Conservation (phyloP, 1,140 invertebrate genomes). For the Monochamus saltuarius region DNA sequence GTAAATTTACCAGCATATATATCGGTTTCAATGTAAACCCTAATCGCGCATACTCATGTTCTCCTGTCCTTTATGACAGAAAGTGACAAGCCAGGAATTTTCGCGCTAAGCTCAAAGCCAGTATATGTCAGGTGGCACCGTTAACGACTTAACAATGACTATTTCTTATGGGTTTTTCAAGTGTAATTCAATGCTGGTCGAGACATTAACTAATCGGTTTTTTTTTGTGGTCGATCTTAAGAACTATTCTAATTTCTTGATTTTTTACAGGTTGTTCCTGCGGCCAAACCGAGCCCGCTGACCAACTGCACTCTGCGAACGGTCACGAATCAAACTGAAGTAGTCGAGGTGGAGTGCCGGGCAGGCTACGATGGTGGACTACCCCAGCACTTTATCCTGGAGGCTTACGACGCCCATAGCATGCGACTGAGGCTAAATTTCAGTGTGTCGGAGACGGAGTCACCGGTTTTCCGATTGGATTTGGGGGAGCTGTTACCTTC, state of each 20-base stretch:
- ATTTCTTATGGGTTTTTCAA: too few species aligned
- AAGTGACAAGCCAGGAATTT: too few species aligned
- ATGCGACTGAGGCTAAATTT: constrained; percentile 68
- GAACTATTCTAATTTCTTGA: background rate
- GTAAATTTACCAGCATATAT: too few species aligned
- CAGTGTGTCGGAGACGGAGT: constrained; percentile 51
- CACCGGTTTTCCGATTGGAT: constrained; percentile 67
- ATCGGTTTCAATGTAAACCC: too few species aligned
- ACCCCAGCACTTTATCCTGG: constrained; percentile 77
- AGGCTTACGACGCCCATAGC: constrained; percentile 73
- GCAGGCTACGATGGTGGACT: constrained; percentile 83
- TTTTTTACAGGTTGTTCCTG: constrained; percentile 27
- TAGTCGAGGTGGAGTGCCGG: constrained; percentile 72
- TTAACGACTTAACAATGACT: too few species aligned
- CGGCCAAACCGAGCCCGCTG: constrained; percentile 73
- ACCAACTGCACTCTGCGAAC: constrained; percentile 80
- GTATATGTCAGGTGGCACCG: too few species aligned
- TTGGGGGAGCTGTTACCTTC: constrained; percentile 51
- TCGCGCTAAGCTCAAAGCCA: too few species aligned
- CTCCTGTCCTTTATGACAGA: too few species aligned
- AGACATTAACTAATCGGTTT: too few species aligned
- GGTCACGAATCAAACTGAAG: constrained; percentile 68
- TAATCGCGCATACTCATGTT: too few species aligned
- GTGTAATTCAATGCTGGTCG: too few species aligned
- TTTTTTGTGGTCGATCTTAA: too few species aligned